Base-by-base conservation (phyloP, 2,113 vertebrate genomes). In the Connochaetes taurinus region DNA sequence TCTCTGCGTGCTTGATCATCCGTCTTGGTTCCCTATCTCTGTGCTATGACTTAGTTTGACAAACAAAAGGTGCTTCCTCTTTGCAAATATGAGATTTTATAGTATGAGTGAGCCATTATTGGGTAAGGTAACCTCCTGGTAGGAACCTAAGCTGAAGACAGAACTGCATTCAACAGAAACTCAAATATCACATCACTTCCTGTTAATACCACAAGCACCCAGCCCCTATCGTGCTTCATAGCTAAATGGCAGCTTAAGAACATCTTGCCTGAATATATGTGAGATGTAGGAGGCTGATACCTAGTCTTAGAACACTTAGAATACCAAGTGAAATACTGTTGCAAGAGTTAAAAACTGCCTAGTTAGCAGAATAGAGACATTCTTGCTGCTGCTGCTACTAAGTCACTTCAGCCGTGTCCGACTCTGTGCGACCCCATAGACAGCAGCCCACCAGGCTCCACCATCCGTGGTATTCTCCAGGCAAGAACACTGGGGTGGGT, bases 401-500 rank as follows among this genome's bases (percentile, higher is more conserved):
- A 60, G 2, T 60, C 12, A 1, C 12, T 29, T 60, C 27, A 60
- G 58, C 2, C 0, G 0, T 60, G 5, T 6, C 58, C 0, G 0
- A 60, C 58, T 60, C 58, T 60, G 58, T 60, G 58, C 1, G 0
- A 60, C 58, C 27, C 11, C 27, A 60, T 6, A 60, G 58, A 60
- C 2, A 6, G 58, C 58, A 60, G 27, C 12, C 27, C 27, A 60
- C 58, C 27, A 29, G 58, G 58, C 58, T 29, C 27, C 27, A 5
- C 27, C 1, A 0, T 60, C 58, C 58, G 27, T 60, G 58, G 27
- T 1, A 60, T 29, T 60, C 58, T 60, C 27, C 27, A 60, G 12
- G 27, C 11, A 60, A 60, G 27, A 60, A 60, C 10, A 60, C 11
- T 60, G 58, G 27, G 29, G 58, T 60, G 58, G 58, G 58, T 60